Percentiles rank a stretch among this genome's conserved stretches.
These are phyloP conservation scores for Cheilosia scutellata DNA, from an alignment of 2,888 invertebrate species.

Conservation along the genomic window DNA sequence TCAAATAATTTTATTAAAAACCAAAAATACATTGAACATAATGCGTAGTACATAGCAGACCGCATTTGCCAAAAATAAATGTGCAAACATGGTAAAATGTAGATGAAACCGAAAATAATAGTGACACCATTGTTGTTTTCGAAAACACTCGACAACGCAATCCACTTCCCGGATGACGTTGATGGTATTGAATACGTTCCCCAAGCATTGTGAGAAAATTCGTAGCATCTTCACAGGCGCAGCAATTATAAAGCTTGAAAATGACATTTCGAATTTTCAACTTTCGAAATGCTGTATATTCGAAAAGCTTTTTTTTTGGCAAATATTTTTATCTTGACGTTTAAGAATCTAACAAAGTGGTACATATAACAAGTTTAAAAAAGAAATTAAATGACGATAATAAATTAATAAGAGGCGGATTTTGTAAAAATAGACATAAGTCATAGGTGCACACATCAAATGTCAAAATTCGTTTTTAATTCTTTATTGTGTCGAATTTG, in stretches of 20 bases:
- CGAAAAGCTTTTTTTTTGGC: constrained; percentile 33
- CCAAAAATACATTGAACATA: constrained; percentile 21
- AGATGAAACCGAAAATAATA: constrained; percentile 41
- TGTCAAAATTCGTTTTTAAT: constrained; percentile 1
- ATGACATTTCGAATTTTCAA: constrained; percentile 23
- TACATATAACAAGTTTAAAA: constrained; percentile 7
- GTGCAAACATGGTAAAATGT: constrained; percentile 33
- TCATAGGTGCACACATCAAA: background rate
- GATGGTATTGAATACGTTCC: constrained; percentile 25
- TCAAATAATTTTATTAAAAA: background rate
- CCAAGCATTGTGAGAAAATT: background rate
- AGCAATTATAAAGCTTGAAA: background rate
- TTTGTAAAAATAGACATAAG: background rate
- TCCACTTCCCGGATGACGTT: background rate
- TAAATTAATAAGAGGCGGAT: background rate
- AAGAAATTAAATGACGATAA: constrained; percentile 11
- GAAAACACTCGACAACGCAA: background rate
- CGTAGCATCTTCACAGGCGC: constrained; percentile 35
- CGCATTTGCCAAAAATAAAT: constrained; percentile 1
- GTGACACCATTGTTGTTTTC: constrained; percentile 37
- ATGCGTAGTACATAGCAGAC: constrained; percentile 39
- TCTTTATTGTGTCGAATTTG: constrained; percentile 2
- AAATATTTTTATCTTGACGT: background rate
- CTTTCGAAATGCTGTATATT: constrained; percentile 1
- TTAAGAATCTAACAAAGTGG: background rate